These are phyloP conservation scores for Beris morrisii DNA, from an alignment of 2,888 invertebrate species.

Conservation along the genomic window DNA sequence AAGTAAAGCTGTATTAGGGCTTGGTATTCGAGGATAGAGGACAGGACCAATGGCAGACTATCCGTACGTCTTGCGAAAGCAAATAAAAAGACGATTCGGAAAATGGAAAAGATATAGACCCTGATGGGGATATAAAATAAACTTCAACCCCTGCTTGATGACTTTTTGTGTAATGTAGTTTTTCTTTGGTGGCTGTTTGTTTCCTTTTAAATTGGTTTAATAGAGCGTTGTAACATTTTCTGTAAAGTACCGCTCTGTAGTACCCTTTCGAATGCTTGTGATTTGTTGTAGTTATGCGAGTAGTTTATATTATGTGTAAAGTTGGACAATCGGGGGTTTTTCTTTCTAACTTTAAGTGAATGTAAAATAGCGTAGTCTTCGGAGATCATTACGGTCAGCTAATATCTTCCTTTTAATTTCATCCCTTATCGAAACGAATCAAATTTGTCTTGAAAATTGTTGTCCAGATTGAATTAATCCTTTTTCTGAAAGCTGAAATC, in stretches of 20 bases:
- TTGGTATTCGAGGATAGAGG: slow-evolving; percentile 21
- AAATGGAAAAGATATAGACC: slow-evolving; percentile 24
- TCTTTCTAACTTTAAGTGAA: not conserved
- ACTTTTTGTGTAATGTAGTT: not conserved
- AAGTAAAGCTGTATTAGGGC: slow-evolving; percentile 24
- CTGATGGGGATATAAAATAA: slow-evolving; percentile 10
- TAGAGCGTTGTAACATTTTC: not conserved
- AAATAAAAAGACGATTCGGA: not conserved
- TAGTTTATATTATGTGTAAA: not conserved
- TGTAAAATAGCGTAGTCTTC: too few species aligned
- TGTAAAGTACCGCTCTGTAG: too few species aligned
- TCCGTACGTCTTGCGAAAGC: too few species aligned
- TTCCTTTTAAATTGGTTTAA: not conserved
- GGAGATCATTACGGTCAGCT: too few species aligned
- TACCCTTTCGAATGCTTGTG: too few species aligned
- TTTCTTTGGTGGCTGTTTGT: slow-evolving; percentile 2
- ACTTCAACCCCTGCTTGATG: slow-evolving; percentile 6
- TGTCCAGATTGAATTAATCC: too few species aligned
- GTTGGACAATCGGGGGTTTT: slow-evolving; percentile 3
- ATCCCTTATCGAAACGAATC: too few species aligned
- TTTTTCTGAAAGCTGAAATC: too few species aligned
- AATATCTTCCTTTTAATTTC: too few species aligned
- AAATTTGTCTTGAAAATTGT: too few species aligned
- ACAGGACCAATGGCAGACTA: not conserved
- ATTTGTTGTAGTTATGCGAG: too few species aligned